Evolutionary conservation across 2,797 vertebrate genomes (phyloP).

Genomic region (Rhabdomys pumilio): DNA sequence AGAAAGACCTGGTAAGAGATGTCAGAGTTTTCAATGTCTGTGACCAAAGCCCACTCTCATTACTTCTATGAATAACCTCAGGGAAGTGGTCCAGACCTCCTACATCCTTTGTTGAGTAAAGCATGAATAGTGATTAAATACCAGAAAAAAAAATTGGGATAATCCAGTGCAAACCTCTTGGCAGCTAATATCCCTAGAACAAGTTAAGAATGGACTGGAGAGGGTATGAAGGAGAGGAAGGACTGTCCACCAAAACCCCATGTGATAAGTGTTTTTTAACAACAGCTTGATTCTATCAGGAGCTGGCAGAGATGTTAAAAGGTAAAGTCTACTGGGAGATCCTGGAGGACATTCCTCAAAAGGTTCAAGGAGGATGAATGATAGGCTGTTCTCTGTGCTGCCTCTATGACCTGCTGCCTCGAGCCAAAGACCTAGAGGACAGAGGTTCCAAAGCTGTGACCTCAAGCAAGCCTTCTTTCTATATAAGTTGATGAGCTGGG

Average conservation of each 20-base stretch:
- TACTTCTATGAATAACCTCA: not conserved
- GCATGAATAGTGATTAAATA: not conserved
- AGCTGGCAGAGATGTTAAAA: not conserved
- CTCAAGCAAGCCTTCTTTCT: not conserved
- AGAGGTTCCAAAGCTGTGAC: not conserved
- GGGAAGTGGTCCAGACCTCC: not conserved
- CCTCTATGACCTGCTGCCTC: not conserved
- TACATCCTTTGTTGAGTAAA: not conserved
- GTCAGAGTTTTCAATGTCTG: not conserved
- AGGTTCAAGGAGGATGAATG: not conserved
- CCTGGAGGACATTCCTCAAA: not conserved
- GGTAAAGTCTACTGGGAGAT: too few species aligned
- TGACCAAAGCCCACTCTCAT: not conserved
- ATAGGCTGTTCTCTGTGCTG: not conserved
- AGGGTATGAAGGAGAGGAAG: not conserved
- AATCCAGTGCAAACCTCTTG: not conserved
- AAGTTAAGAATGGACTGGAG: not conserved
- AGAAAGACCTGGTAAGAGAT: not conserved
- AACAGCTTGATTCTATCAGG: too few species aligned
- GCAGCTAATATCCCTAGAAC: not conserved
- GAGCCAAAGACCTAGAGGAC: not conserved
- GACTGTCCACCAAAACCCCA: not conserved
- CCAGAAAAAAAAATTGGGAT: conserved; percentile 36
- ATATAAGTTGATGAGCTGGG: not conserved
- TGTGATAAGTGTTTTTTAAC: not conserved